A percentile compares a stretch with the other conserved stretches of the same genome.
Evolutionary conservation across 2,888 invertebrate genomes (phyloP).

Genomic region (Agrilus mali): DNA sequence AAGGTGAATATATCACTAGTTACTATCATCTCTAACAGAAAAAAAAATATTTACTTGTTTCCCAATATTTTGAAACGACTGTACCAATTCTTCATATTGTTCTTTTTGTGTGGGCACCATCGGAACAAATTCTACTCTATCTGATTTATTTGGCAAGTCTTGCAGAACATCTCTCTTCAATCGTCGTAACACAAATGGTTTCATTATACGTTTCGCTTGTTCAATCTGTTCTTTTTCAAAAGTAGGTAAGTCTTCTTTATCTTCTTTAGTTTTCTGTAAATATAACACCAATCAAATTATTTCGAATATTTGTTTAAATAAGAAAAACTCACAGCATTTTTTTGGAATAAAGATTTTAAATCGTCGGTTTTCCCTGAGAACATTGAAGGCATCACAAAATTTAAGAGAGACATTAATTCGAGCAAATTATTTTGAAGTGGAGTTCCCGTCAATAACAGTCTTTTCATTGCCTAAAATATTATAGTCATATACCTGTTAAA

Average conservation of each 20-base stretch:
- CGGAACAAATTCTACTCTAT: slow-evolving; percentile 50
- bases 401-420: slow-evolving; percentile 88
- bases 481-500: background rate
- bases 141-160: slow-evolving; percentile 74
- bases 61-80: slow-evolving; percentile 49
- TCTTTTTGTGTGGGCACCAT: slow-evolving; percentile 62
- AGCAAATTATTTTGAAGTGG: slow-evolving; percentile 92
- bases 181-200: slow-evolving; percentile 83
- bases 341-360: slow-evolving; percentile 77
- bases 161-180: slow-evolving; percentile 76
- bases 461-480: slow-evolving; percentile 57
- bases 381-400: slow-evolving; percentile 93
- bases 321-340: slow-evolving; percentile 44
- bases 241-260: slow-evolving; percentile 51
- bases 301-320: background rate
- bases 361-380: slow-evolving; percentile 81
- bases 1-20: background rate
- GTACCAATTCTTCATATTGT: slow-evolving; percentile 63
- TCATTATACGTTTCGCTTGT: slow-evolving; percentile 91
- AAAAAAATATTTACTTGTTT: slow-evolving; percentile 36
- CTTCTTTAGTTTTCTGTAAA: slow-evolving; percentile 39
- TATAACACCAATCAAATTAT: slow-evolving; percentile 4
- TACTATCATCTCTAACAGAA: background rate
- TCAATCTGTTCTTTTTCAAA: slow-evolving; percentile 85
- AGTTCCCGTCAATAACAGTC: slow-evolving; percentile 87